phyloP scores from a whole-genome alignment of 2,797 vertebrate genomes.

The Austrolebias charrua region DNA sequence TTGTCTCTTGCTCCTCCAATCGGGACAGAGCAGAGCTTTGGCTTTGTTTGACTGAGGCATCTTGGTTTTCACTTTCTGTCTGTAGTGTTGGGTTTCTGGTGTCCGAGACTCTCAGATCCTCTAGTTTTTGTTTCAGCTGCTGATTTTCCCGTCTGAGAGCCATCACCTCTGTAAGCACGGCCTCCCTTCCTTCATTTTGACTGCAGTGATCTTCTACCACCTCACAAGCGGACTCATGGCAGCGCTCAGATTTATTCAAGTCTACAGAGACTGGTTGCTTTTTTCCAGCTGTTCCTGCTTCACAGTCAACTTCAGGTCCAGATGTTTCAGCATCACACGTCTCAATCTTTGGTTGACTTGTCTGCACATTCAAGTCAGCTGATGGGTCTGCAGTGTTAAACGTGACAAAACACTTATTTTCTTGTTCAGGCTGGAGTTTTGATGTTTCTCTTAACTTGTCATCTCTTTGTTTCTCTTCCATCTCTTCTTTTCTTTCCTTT shows the following conservation, averaged over 20 bases:
- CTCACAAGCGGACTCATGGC: constrained; percentile 24
- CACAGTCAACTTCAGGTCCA: constrained; percentile 3
- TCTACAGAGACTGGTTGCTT: constrained; percentile 6
- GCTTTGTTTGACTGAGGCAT: constrained; percentile 11
- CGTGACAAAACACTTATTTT: neutral
- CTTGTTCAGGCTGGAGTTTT: constrained; percentile 11
- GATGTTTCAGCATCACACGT: constrained; percentile 18
- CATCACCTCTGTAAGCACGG: constrained; percentile 44
- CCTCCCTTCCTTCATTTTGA: constrained; percentile 22
- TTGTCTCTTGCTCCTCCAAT: constrained; percentile 10
- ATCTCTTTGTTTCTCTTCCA: neutral
- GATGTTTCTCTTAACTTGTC: constrained; percentile 8
- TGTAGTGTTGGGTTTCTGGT: constrained; percentile 1
- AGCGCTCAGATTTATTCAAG: constrained; percentile 21
- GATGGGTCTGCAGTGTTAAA: neutral
- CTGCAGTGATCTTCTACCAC: constrained; percentile 6
- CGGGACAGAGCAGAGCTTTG: constrained; percentile 12
- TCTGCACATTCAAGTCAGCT: neutral
- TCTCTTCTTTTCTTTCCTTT: constrained; percentile 17
- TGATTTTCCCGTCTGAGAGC: constrained; percentile 55
- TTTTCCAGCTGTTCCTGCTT: neutral
- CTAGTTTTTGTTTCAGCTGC: constrained; percentile 56
- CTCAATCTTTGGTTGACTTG: neutral
- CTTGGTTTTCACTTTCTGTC: constrained; percentile 8
- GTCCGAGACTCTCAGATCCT: constrained; percentile 1